Evolutionary conservation across 2,888 invertebrate genomes (phyloP).

Genomic region (Busseola fusca): DNA sequence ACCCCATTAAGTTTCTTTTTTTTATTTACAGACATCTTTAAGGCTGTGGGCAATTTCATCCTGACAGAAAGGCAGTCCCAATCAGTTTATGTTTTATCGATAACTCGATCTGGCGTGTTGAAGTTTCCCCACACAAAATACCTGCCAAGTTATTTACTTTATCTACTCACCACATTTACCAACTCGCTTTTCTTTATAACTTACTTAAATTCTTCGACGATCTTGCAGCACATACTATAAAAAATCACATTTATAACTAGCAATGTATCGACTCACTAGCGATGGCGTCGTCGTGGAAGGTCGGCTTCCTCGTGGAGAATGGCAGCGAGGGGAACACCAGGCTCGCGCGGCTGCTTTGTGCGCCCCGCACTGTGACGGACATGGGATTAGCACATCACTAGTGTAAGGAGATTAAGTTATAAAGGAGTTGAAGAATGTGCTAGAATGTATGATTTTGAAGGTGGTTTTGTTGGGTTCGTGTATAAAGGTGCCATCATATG

Average conservation of each 20-base stretch:
- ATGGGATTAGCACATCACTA: conserved; percentile 53
- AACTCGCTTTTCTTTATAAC: background rate
- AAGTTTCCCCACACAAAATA: background rate
- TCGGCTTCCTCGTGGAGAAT: conserved; percentile 88
- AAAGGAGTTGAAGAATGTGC: conserved; percentile 31
- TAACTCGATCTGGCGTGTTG: background rate
- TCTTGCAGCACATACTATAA: background rate
- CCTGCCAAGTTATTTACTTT: background rate
- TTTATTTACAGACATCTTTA: background rate
- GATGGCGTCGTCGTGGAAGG: conserved; percentile 87
- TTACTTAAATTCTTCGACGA: background rate
- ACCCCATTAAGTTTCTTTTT: background rate
- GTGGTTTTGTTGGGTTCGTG: background rate
- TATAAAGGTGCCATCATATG: background rate
- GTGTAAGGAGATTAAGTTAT: conserved; percentile 13
- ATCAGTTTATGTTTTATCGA: background rate
- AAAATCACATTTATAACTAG: conserved; percentile 19
- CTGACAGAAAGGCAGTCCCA: background rate
- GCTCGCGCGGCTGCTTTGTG: conserved; percentile 93
- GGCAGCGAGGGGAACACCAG: conserved; percentile 93
- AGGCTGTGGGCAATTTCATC: no score
- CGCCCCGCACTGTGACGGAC: conserved; percentile 82
- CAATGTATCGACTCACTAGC: conserved; percentile 79
- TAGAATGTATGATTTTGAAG: conserved; percentile 6
- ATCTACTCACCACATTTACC: background rate